These are phyloP conservation scores for Diogma glabrata DNA, from an alignment of 2,888 invertebrate genomes.

Conservation along the genomic window DNA sequence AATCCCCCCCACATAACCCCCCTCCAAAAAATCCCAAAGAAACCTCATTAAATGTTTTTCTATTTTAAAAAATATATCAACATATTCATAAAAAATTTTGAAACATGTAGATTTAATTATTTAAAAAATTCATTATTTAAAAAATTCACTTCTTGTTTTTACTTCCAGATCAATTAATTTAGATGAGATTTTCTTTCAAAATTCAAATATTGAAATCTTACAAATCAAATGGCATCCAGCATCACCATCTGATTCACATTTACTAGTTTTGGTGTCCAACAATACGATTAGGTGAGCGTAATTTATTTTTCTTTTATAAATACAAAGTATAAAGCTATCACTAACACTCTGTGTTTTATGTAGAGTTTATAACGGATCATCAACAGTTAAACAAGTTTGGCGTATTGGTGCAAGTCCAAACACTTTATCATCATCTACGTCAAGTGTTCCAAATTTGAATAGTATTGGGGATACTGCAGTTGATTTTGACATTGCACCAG, in stretches of 20 bases:
- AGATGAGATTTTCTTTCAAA: conserved; percentile 60
- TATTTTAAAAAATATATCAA: too few relatives aligned
- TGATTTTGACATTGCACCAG: conserved; percentile 71
- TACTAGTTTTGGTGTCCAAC: conserved; percentile 72
- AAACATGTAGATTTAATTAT: too few relatives aligned
- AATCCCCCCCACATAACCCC: too few relatives aligned
- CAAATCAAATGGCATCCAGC: conserved; percentile 81
- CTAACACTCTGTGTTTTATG: conserved; percentile 3
- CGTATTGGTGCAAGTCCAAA: conserved; percentile 39
- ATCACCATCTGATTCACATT: conserved; percentile 59
- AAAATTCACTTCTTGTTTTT: too few relatives aligned
- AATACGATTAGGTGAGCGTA: conserved; percentile 63
- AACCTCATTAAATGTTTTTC: too few relatives aligned
- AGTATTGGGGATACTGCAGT: conserved; percentile 75
- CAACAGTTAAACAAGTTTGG: conserved; percentile 39
- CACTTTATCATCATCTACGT: conserved; percentile 1
- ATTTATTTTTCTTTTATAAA: too few relatives aligned
- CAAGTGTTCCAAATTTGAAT: conserved; percentile 27
- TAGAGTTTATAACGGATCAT: conserved; percentile 33
- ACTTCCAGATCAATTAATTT: conserved; percentile 56
- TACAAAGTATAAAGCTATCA: too few relatives aligned
- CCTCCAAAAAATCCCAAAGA: too few relatives aligned
- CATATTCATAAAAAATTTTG: too few relatives aligned
- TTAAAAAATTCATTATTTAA: too few relatives aligned
- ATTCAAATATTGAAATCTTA: conserved; percentile 54